A percentile compares a stretch with the other conserved stretches of the same genome.
These are phyloP conservation scores for Glossophaga mutica DNA, from an alignment of 2,797 vertebrate species.

Conservation along the genomic window DNA sequence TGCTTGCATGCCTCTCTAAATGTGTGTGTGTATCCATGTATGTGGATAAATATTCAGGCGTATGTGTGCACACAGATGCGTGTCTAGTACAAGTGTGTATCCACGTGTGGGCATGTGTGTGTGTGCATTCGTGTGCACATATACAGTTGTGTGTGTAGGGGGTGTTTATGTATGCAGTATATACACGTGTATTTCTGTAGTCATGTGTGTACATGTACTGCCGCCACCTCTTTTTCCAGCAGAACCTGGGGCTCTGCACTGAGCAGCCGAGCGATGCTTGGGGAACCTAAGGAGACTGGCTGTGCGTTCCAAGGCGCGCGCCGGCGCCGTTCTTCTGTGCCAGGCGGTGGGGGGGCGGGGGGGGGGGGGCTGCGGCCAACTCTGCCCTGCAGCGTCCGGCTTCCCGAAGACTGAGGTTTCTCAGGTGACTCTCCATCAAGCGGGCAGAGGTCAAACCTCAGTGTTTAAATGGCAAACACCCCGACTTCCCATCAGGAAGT, in stretches of 20 bases:
- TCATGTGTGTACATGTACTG: background rate
- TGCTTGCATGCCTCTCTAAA: background rate
- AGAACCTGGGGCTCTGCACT: background rate
- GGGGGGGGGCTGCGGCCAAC: accelerated
- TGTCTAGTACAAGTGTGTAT: background rate
- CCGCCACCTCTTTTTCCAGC: background rate
- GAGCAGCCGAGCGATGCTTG: background rate
- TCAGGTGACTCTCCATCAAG: background rate
- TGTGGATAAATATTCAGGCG: background rate
- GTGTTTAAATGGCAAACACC: background rate
- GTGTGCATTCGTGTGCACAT: background rate
- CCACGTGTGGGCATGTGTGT: background rate
- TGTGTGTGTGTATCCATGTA: background rate
- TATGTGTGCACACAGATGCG: background rate
- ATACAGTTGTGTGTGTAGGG: accelerated
- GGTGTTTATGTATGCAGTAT: background rate
- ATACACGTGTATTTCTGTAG: background rate
- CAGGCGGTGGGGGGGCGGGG: background rate
- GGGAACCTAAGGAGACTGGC: background rate
- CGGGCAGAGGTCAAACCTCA: background rate
- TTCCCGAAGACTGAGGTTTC: background rate
- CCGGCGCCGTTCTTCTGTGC: too few relatives aligned
- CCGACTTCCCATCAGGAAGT: background rate
- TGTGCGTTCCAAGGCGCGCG: background rate
- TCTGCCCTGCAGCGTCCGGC: too few relatives aligned